Evolutionary conservation across 2,888 invertebrate species (phyloP).

Genomic region (Chrysolina haemoptera): DNA sequence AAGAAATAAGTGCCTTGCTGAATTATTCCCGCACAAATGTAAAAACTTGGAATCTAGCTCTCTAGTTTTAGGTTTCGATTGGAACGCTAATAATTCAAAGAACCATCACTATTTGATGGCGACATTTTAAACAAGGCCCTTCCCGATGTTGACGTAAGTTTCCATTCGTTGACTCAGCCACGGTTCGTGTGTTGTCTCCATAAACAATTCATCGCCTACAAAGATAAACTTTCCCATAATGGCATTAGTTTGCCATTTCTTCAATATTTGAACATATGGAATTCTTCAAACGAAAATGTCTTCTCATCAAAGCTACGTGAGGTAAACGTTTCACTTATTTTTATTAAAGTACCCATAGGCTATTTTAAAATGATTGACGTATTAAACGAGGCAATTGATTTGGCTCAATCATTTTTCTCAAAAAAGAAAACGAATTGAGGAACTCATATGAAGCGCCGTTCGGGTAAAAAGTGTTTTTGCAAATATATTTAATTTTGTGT

Average conservation of each 20-base stretch:
- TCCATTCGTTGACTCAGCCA: constrained; percentile 63
- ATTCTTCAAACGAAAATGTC: constrained; percentile 53
- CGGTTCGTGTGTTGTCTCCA: constrained; percentile 62
- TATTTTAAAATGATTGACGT: not conserved
- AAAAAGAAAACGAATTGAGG: too few species aligned
- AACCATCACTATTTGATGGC: constrained; percentile 62
- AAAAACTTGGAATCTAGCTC: constrained; percentile 57
- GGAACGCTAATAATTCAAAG: constrained; percentile 63
- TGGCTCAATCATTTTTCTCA: not conserved
- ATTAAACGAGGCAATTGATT: not conserved
- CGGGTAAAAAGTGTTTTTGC: too few species aligned
- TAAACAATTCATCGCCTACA: constrained; percentile 63
- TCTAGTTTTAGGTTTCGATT: constrained; percentile 64
- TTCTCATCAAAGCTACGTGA: constrained; percentile 49
- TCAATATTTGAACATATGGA: constrained; percentile 56
- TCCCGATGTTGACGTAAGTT: constrained; percentile 60
- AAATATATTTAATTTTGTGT: too few species aligned
- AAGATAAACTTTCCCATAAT: constrained; percentile 59
- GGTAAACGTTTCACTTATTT: constrained; percentile 7
- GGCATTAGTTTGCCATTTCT: constrained; percentile 51
- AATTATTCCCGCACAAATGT: constrained; percentile 60
- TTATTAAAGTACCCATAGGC: not conserved
- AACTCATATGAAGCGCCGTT: too few species aligned
- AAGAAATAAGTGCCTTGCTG: constrained; percentile 43
- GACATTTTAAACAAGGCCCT: constrained; percentile 63